These are phyloP conservation scores for Perognathus longimembris DNA, from an alignment of 2,113 vertebrate species.

Conservation along the genomic window DNA sequence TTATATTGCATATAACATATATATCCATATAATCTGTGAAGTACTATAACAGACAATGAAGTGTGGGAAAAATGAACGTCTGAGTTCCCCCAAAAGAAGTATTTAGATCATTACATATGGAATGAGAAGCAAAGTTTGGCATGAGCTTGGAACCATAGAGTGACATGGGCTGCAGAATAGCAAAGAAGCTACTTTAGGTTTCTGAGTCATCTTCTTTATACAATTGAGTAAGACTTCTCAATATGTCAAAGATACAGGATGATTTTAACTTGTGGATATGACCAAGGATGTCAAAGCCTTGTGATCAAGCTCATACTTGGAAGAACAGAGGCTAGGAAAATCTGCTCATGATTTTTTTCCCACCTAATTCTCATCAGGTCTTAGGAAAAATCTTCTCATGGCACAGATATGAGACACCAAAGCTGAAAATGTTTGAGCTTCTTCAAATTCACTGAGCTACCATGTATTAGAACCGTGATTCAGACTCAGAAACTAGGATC, in stretches of 20 bases:
- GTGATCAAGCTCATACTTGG: not conserved
- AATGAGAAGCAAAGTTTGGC: not conserved
- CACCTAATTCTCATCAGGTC: not conserved
- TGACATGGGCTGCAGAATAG: not conserved
- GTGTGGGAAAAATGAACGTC: not conserved
- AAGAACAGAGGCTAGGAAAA: slow-evolving; percentile 26
- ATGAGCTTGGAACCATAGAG: not conserved
- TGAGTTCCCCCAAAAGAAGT: not conserved
- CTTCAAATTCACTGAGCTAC: not conserved
- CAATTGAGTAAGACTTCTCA: not conserved
- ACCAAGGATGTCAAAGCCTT: not conserved
- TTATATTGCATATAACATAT: no score
- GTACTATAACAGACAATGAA: not conserved
- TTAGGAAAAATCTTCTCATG: not conserved
- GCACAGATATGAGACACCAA: not conserved
- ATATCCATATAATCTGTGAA: not conserved
- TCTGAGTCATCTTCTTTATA: not conserved
- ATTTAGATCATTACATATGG: not conserved
- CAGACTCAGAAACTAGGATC: not conserved
- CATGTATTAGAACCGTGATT: not conserved
- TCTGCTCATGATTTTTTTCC: not conserved
- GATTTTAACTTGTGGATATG: not conserved
- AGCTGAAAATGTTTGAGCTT: not conserved
- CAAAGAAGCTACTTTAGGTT: not conserved
- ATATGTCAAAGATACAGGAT: not conserved